Conservation (phyloP, 2,113 vertebrate genomes). For the Centrocercus urophasianus region DNA sequence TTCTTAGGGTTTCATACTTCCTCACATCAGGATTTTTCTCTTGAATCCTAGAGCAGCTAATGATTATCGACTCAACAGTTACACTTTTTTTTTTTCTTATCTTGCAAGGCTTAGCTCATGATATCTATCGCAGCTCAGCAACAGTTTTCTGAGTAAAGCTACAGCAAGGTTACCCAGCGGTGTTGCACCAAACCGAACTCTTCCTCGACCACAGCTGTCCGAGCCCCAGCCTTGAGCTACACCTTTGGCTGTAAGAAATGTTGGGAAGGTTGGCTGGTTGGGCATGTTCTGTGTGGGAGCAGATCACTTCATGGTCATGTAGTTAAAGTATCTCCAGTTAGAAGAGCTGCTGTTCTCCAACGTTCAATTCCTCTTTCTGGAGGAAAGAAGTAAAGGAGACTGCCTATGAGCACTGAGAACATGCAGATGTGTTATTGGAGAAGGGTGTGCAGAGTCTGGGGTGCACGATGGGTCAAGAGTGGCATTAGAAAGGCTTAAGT, state of each 20-base stretch:
- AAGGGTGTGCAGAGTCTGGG: not conserved
- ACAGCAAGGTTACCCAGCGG: not conserved
- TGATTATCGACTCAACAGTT: not conserved
- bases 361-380: not conserved
- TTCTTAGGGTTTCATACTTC: not conserved
- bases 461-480: not conserved
- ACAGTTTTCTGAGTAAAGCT: not conserved
- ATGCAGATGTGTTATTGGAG: not conserved
- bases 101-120: accelerated
- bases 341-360: not conserved
- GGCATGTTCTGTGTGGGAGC: not conserved
- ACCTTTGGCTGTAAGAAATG: not conserved
- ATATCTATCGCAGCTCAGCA: not conserved
- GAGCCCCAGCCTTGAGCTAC: not conserved
- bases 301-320: not conserved
- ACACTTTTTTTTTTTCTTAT: not conserved
- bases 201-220: not conserved
- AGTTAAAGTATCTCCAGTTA: not conserved
- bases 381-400: not conserved
- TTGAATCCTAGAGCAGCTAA: not conserved
- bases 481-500: slow-evolving; percentile 2
- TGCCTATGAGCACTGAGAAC: not conserved
- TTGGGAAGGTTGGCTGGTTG: not conserved
- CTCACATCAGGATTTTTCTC: not conserved
- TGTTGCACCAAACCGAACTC: not conserved